phyloP scores from a whole-genome alignment of 1,140 invertebrate genomes.

The Drosophila paulistorum region DNA sequence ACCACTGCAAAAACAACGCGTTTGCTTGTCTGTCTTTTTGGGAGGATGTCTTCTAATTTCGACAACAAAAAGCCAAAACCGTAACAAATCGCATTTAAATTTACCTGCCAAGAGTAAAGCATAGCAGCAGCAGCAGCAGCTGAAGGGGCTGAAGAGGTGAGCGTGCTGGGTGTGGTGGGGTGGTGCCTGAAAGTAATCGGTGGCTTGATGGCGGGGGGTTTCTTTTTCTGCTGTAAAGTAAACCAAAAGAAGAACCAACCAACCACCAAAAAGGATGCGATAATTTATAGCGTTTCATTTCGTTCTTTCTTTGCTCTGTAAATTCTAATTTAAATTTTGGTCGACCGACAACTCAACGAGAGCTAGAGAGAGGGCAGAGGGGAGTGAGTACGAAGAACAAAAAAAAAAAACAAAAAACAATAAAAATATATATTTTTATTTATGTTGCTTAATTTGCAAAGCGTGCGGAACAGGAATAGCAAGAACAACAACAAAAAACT shows the following conservation, averaged over 20 bases:
- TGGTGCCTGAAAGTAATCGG: background rate
- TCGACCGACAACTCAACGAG: constrained; percentile 43
- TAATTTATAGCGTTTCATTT: constrained; percentile 82
- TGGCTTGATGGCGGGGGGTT: no score
- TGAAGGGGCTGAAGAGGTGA: background rate
- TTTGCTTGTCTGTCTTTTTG: constrained; percentile 12
- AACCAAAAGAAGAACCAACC: constrained; percentile 53
- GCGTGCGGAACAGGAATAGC: constrained; percentile 63
- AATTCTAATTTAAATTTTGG: constrained; percentile 82
- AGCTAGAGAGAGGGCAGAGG: background rate
- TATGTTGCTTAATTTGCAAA: constrained; percentile 76
- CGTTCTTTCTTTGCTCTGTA: constrained; percentile 38
- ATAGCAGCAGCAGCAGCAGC: background rate
- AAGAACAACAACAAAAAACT: constrained; percentile 30
- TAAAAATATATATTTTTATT: constrained; percentile 78
- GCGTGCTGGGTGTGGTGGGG: background rate
- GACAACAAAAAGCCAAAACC: constrained; percentile 74
- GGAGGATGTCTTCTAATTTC: constrained; percentile 56
- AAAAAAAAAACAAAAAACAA: constrained; percentile 31
- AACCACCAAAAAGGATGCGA: constrained; percentile 79
- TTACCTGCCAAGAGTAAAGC: constrained; percentile 62
- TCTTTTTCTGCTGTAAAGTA: constrained; percentile 4
- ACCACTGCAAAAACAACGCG: constrained; percentile 37
- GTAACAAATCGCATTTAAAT: constrained; percentile 82
- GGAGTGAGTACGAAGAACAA: background rate